Evolutionary conservation across 2,797 vertebrate genomes (phyloP), one percentile per base, ranked within the genome.

Genomic region (Cirrhinus molitorella): DNA sequence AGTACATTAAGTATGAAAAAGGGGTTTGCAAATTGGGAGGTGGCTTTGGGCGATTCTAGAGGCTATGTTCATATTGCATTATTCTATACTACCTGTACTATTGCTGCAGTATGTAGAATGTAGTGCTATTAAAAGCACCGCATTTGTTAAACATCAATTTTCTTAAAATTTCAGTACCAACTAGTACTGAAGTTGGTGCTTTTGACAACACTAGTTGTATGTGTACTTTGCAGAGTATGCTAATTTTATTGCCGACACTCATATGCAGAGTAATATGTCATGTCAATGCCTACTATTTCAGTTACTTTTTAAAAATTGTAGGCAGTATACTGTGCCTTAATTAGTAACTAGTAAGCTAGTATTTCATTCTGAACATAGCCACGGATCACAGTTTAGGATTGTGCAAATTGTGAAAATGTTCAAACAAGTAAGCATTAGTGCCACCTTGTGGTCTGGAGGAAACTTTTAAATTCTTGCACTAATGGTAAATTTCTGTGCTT

Each of bases 391-490:
- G 49, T 55, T 53, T 70, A 31, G 16, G 7, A 19, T 31, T 65
- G 61, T 65, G 61, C 28, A 34, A 65, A 65, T 19, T 65, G 28
- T 65, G 49, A 37, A 49, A 25, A 61, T 23, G 16, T 53, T 57
- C 49, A 75, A 47, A 53, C 43, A 68, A 37, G 68, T 75, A 23
- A 49, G 34, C 67, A 90, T 85, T 85, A 89, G 86, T 88, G 85
- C 85, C 79, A 88, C 72, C 57, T 51, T 80, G 80, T 84, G 86
- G 80, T 65, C 43, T 85, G 5, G 19, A 75, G 78, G 65, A 45
- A 82, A 87, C 51, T 28, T 31, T 83, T 6, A 40, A 51, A 57
- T 5, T 65, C 25, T 76, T 61, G 47, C 5, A 70, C 37, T 49
- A 43, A 43, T 77, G 12, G 65, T 25, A 31, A 68, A 40, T 31